Evolutionary conservation across 2,797 vertebrate species (phyloP).

Genomic region (Mareca penelope): DNA sequence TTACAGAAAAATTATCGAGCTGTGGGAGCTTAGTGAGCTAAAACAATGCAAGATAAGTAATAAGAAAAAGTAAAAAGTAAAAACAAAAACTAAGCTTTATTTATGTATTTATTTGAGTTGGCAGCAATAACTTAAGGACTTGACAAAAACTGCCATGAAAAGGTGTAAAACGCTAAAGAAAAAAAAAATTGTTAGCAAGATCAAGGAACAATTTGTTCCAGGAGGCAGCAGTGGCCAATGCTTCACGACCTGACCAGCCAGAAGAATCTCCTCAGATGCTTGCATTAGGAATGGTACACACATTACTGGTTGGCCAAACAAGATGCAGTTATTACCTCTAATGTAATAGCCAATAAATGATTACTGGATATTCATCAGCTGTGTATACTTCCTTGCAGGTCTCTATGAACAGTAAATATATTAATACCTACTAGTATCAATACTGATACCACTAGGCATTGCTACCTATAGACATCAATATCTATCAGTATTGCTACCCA

Average conservation of each 20-base stretch:
- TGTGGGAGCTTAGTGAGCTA: neutral
- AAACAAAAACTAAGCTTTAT: neutral
- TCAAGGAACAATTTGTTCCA: neutral
- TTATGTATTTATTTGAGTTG: neutral
- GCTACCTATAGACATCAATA: neutral
- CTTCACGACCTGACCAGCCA: neutral
- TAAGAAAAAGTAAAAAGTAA: neutral
- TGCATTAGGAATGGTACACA: neutral
- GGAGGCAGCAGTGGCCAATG: neutral
- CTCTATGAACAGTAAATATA: neutral
- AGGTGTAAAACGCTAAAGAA: neutral
- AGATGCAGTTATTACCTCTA: neutral
- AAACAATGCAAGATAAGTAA: neutral
- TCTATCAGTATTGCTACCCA: accelerated
- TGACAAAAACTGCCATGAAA: neutral
- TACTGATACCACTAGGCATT: neutral
- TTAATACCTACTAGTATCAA: neutral
- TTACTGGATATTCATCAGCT: neutral
- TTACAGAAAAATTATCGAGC: neutral
- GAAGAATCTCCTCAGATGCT: neutral
- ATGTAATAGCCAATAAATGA: neutral
- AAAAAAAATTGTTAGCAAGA: neutral
- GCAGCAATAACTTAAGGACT: neutral
- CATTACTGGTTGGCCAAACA: neutral
- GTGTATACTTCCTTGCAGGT: neutral